Base-by-base conservation (phyloP, 1,140 invertebrate genomes). In the Meloidogyne floridensis region DNA sequence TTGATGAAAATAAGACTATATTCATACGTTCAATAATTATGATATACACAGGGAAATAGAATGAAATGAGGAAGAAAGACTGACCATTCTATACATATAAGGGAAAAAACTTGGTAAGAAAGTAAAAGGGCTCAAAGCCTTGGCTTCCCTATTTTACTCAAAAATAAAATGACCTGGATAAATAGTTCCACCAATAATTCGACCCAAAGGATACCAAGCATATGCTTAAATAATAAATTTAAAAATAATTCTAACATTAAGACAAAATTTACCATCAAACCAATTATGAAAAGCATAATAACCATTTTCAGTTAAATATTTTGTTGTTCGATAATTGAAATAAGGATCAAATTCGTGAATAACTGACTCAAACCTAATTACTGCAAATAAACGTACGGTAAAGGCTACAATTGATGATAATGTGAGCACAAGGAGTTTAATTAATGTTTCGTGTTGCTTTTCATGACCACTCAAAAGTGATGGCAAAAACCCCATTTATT, bases 221-320 rank as follows among this genome's bases (percentile, higher is more conserved):
- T 96, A 92, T 87, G 99, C 97, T 81, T 51, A 80, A 59, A 47
- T 47, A 42, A 43, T 15, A 4, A 75, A 54, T 32, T 77, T 18
- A 7, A 15, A 71, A 15, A 32, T n/a, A 18, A 32, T 32, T 32
- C 32, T 32, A 32, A 32, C 32, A 32, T 32, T 32, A 32, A 32
- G 2, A 32, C 32, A 32, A 15, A 7, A 7, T 10, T 51, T 79
- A 79, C 77, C 77, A 43, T 99, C 98, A 91, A 99, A 99, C 98
- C 98, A 99, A 92, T 99, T 99, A 20, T 98, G 92, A 92, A 99
- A 99, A 91, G 98, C 97, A 91, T 99, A 99, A 91, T 98, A 99
- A 72, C 97, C 97, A 94, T 99, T 94, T 91, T 98, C 93, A 6
- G 98, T 96, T 96, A 99, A 98, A 90, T 98, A 97, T 6, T 97